Evolutionary conservation across 2,888 invertebrate species (phyloP).

Genomic region (Aelia acuminata): DNA sequence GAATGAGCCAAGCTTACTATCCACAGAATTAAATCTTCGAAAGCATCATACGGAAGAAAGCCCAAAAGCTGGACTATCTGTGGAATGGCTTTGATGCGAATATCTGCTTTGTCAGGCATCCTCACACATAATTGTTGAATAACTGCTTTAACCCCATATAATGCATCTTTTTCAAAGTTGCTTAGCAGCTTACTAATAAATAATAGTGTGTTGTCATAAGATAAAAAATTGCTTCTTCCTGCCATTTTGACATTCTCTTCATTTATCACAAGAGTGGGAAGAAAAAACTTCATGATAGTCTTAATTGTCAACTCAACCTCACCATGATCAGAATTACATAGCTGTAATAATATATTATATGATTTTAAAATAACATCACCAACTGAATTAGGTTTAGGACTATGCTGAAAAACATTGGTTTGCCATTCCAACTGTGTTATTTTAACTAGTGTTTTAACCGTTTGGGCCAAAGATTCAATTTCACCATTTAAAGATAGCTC

Average conservation of each 20-base stretch:
- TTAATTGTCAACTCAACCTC: constrained; percentile 68
- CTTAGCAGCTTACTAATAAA: constrained; percentile 67
- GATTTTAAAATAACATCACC: constrained; percentile 67
- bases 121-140: constrained; percentile 70
- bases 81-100: constrained; percentile 69
- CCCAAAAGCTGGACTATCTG: constrained; percentile 69
- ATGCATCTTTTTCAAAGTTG: constrained; percentile 67
- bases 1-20: constrained; percentile 67
- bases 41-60: constrained; percentile 68
- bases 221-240: constrained; percentile 65
- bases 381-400: constrained; percentile 54
- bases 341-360: constrained; percentile 68
- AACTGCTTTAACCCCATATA: constrained; percentile 68
- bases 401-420: constrained; percentile 58
- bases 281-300: constrained; percentile 69
- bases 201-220: constrained; percentile 67
- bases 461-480: constrained; percentile 70
- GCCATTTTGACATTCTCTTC: constrained; percentile 62
- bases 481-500: constrained; percentile 70
- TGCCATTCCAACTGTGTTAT: constrained; percentile 68
- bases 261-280: constrained; percentile 69
- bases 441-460: constrained; percentile 69
- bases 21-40: constrained; percentile 69
- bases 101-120: constrained; percentile 71
- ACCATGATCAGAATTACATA: constrained; percentile 71